Conservation (phyloP, 1,140 invertebrate species). For the Bilobella aurantiaca region DNA sequence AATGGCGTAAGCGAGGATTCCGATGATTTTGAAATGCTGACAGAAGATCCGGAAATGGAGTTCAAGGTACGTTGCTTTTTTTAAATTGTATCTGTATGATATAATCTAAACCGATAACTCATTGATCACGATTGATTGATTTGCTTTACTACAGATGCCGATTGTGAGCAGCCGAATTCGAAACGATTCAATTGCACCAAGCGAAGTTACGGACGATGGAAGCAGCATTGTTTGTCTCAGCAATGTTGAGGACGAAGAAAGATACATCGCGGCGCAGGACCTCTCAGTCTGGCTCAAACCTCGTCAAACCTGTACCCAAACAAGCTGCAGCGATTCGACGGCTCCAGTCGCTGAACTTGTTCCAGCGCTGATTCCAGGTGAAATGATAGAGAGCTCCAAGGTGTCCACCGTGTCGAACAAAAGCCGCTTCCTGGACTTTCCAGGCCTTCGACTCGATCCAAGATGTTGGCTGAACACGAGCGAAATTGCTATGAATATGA, state of each 20-base stretch:
- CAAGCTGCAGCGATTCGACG: background rate
- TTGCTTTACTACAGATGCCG: background rate
- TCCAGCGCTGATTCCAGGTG: background rate
- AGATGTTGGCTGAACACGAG: background rate
- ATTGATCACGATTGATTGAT: too few relatives aligned
- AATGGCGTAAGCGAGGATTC: background rate
- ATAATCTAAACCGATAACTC: background rate
- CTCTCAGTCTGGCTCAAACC: background rate
- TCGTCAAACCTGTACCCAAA: background rate
- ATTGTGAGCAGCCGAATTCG: background rate
- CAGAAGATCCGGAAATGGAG: background rate
- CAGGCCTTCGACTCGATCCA: background rate
- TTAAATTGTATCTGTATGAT: background rate
- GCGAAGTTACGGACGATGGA: background rate
- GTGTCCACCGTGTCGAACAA: background rate
- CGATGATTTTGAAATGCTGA: constrained; percentile 1
- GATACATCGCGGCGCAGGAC: background rate
- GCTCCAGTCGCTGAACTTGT: background rate
- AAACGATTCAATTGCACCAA: background rate
- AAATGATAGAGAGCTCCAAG: background rate
- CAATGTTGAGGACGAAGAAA: background rate
- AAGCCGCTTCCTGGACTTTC: background rate
- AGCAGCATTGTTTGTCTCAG: background rate
- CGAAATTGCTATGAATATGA: background rate
- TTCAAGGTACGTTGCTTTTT: background rate